phyloP scores from a whole-genome alignment of 1,140 invertebrate genomes.

The Zaprionus kolodkinae region DNA sequence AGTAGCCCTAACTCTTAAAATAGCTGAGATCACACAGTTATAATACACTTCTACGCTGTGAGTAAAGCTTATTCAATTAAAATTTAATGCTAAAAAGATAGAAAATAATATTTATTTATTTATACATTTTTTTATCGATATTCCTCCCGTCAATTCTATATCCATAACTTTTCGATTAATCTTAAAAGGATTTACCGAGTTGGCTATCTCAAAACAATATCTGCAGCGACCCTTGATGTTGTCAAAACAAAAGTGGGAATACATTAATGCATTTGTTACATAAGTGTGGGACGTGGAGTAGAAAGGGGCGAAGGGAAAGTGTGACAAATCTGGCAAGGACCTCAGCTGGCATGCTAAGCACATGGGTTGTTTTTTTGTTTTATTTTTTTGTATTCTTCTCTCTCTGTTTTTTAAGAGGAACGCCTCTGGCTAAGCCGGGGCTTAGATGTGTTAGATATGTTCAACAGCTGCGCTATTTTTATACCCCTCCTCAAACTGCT shows the following conservation, averaged over 20 bases:
- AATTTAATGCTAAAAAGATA: too few species aligned
- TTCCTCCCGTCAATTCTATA: neutral
- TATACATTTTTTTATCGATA: too few species aligned
- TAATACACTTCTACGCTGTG: neutral
- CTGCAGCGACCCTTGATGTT: neutral
- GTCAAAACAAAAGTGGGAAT: constrained; percentile 6
- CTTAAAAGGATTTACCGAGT: constrained; percentile 1
- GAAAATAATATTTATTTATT: too few species aligned
- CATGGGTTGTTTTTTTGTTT: constrained; percentile 33
- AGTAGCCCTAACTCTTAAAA: too few species aligned
- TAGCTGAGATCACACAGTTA: too few species aligned
- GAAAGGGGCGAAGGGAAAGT: constrained; percentile 31
- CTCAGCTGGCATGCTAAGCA: constrained; percentile 62
- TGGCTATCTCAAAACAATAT: neutral
- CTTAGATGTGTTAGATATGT: constrained; percentile 81
- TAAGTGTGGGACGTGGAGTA: constrained; percentile 56
- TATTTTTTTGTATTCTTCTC: neutral
- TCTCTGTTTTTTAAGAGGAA: constrained; percentile 4
- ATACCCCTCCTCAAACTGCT: neutral
- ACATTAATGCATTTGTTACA: constrained; percentile 55
- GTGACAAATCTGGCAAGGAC: constrained; percentile 63
- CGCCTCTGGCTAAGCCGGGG: constrained; percentile 61
- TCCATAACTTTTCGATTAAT: constrained; percentile 3
- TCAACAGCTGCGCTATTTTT: constrained; percentile 77
- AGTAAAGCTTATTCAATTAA: too few species aligned